Conservation (phyloP, 2,797 vertebrate genomes). For the Mycteria americana region DNA sequence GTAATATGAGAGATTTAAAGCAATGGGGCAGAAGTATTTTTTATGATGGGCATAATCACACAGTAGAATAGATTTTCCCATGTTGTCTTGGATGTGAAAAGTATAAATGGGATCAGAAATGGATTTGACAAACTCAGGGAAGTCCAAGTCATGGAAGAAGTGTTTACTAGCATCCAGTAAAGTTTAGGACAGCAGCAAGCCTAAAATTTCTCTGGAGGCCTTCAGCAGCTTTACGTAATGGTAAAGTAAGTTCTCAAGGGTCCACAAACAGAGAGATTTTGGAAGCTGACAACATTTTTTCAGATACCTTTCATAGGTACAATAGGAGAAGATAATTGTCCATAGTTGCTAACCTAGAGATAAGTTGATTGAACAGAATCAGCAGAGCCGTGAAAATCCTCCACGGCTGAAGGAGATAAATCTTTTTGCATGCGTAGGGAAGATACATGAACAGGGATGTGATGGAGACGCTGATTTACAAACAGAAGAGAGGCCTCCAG, state of each 20-base stretch:
- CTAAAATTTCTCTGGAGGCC: neutral
- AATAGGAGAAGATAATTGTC: neutral
- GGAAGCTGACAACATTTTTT: neutral
- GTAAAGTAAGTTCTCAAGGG: neutral
- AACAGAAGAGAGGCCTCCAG: neutral
- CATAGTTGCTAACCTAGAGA: neutral
- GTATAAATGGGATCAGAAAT: neutral
- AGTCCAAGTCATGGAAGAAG: neutral
- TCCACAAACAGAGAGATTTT: neutral
- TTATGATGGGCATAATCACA: neutral
- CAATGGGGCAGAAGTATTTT: neutral
- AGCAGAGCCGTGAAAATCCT: neutral
- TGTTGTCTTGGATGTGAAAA: neutral
- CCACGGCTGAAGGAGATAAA: rapidly evolving
- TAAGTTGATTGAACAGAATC: neutral
- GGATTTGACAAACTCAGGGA: neutral
- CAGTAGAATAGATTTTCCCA: neutral
- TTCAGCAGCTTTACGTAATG: neutral
- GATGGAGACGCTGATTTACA: neutral
- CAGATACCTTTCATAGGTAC: neutral
- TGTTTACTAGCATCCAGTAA: neutral
- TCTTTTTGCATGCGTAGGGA: neutral
- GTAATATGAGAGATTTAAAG: neutral
- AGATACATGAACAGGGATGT: neutral
- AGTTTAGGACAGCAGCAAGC: neutral